Evolutionary conservation across 2,888 invertebrate species (phyloP).

Genomic region (Nomada fabriciana): DNA sequence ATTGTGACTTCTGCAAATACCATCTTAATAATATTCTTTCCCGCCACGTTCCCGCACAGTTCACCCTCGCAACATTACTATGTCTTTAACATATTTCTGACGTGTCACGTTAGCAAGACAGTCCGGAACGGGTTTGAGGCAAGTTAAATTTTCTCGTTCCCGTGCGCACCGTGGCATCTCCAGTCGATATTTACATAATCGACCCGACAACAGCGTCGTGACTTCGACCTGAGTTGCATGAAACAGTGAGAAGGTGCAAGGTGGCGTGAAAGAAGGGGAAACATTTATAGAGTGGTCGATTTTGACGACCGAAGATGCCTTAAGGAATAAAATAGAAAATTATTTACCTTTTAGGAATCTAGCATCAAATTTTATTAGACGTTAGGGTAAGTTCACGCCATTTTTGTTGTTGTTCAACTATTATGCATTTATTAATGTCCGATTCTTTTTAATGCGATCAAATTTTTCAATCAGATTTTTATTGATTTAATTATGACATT

Average conservation of each 20-base stretch:
- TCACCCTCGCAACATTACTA: neutral
- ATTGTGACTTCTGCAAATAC: neutral
- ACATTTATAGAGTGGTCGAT: slow-evolving; percentile 28
- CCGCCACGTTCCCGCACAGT: neutral
- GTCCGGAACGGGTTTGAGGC: neutral
- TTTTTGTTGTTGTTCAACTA: too few relatives aligned
- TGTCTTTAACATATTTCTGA: slow-evolving; percentile 6
- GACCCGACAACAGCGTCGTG: slow-evolving; percentile 52
- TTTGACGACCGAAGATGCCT: too few relatives aligned
- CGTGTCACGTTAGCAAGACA: neutral
- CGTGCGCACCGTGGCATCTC: neutral
- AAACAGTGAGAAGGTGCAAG: neutral
- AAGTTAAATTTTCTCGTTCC: slow-evolving; percentile 24
- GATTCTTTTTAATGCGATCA: too few relatives aligned
- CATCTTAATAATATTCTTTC: slow-evolving; percentile 8
- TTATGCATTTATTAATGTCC: too few relatives aligned
- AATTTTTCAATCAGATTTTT: too few relatives aligned
- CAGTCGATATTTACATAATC: slow-evolving; percentile 68
- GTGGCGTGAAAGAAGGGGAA: neutral
- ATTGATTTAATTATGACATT: too few relatives aligned
- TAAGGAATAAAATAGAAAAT: too few relatives aligned
- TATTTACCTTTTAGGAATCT: too few relatives aligned
- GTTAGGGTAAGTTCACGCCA: too few relatives aligned
- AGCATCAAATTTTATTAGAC: too few relatives aligned
- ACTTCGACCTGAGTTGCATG: neutral